phyloP scores from a whole-genome alignment of 1,140 invertebrate genomes.

The Aethina tumida region DNA sequence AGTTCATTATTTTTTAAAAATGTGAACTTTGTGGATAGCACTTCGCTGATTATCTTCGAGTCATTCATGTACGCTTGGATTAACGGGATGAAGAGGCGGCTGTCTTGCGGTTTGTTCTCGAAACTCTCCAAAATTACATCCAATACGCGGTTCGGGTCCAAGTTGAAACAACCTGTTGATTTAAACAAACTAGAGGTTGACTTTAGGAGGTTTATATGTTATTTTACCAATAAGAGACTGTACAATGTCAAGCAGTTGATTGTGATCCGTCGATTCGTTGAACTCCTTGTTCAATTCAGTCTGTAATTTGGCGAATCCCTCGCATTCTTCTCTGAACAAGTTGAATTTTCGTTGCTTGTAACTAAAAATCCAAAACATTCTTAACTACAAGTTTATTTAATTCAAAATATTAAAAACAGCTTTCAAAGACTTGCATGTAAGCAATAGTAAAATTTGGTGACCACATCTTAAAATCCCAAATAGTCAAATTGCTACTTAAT shows the following conservation, averaged over 20 bases:
- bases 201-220: not conserved
- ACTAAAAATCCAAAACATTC: constrained; percentile 47
- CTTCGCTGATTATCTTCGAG: constrained; percentile 77
- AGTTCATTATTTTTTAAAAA: constrained; percentile 54
- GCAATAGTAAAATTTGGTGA: constrained; percentile 9
- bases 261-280: constrained; percentile 49
- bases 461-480: not conserved
- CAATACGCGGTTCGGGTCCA: constrained; percentile 96
- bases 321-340: constrained; percentile 95
- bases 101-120: constrained; percentile 73
- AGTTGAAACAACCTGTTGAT: constrained; percentile 88
- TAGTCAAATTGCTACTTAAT: constrained; percentile 5
- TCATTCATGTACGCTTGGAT: constrained; percentile 81
- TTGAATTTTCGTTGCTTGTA: constrained; percentile 99
- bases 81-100: constrained; percentile 70
- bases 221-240: constrained; percentile 82
- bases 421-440: no score
- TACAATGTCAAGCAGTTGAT: constrained; percentile 68
- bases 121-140: constrained; percentile 96
- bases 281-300: constrained; percentile 90
- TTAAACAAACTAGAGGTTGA: constrained; percentile 11
- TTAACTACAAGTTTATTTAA: constrained; percentile 1
- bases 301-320: constrained; percentile 96
- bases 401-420: not conserved
- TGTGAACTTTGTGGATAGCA: constrained; percentile 90